Base-by-base conservation (phyloP, 2,797 vertebrate species). In the Sebastes vulpes region DNA sequence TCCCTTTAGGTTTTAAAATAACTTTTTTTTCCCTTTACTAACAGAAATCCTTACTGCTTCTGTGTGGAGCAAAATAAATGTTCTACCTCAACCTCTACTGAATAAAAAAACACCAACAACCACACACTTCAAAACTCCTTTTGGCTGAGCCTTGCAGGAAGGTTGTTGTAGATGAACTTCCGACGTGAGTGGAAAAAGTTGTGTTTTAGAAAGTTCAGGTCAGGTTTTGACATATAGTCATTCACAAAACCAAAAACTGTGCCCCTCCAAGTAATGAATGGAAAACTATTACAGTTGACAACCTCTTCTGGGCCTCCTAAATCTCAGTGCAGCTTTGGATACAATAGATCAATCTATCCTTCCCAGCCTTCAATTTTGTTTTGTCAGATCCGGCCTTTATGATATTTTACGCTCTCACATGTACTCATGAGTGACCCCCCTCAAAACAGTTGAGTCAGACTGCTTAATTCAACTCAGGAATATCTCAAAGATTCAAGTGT, bases 1-100 rank as follows among this genome's bases (percentile, higher is more conserved):
- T 70, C 10, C 71, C 5, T 81, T 60, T 53, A 50, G 50, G 26
- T 18, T 65, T 84, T 65, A 25, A 58, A 69, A 72, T 6, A 50
- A 20, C 7, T 20, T 28, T 63, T 20, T 38, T 29, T 29, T 20
- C 65, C 21, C 28, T 56, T 26, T 20, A 72, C 70, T 29, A 18
- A n/a, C 72, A 71, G 73, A 58, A 35, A 29, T 23, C 48, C 26
- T 42, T 31, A 35, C 31, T 32, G 25, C 35, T 21, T 6, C 5
- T 58, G 18, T 59, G 28, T 29, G 58, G 35, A 72, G 48, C 29
- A 66, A 69, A 79, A 52, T 32, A 48, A 25, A 38, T 20, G 7
- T 14, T 77, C 23, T 2, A 23, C 25, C 38, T 69, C 32, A 71
- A 59, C 61, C 68, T 68, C 28, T 21, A 35, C 38, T 50, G 26